phyloP scores from a whole-genome alignment of 2,888 invertebrate species.

The Ganaspis brasiliensis region DNA sequence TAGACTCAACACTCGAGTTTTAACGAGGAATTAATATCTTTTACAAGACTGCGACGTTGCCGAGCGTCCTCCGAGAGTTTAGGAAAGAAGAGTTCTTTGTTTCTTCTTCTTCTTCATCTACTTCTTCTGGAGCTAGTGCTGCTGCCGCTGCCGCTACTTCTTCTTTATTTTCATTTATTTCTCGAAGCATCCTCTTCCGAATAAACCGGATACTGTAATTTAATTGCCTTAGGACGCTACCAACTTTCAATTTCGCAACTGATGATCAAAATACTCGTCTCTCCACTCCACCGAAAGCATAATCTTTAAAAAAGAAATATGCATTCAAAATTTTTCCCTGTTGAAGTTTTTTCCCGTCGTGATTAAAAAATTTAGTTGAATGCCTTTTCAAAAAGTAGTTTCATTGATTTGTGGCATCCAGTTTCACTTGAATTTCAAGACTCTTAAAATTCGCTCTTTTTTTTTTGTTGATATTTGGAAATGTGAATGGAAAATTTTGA shows the following conservation, averaged over 20 bases:
- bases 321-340: neutral
- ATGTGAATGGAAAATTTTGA: neutral
- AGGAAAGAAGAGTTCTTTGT: constrained; percentile 46
- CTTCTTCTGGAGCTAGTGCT: constrained; percentile 13
- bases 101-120: constrained; percentile 20
- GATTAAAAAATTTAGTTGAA: neutral
- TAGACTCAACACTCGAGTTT: constrained; percentile 61
- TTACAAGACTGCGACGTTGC: constrained; percentile 64
- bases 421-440: neutral
- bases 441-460: neutral
- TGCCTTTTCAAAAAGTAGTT: neutral
- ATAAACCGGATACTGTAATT: constrained; percentile 12
- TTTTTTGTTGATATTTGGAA: neutral
- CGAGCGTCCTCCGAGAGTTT: constrained; percentile 55
- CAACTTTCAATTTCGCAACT: constrained; percentile 14
- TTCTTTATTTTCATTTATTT: constrained; percentile 45
- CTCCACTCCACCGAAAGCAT: neutral
- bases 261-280: neutral
- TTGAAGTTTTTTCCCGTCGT: no score
- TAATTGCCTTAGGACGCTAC: constrained; percentile 18
- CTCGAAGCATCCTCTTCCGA: constrained; percentile 30
- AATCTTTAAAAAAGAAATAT: no score
- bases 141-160: constrained; percentile 13
- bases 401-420: neutral
- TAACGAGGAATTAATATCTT: constrained; percentile 73